Evolutionary conservation across 2,113 vertebrate genomes (phyloP), one percentile per base, ranked within the genome.

Genomic region (Urocynchramus pylzowi): DNA sequence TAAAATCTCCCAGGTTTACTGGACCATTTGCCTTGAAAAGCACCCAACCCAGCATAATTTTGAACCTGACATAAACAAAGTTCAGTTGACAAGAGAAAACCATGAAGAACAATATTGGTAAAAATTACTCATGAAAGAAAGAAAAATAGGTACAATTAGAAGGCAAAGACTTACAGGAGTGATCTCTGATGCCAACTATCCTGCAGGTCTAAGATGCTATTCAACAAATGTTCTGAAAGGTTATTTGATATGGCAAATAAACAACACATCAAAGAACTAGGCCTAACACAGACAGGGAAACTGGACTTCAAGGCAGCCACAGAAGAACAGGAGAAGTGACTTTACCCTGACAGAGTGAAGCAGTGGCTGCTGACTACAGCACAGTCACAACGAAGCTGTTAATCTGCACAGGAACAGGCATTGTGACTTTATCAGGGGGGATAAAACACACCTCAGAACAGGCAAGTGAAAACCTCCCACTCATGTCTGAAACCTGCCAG

Each of bases 91-190:
- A 75, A 77, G 28, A 84, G 14, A 87, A 95, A 71, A 60, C 41
- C 30, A 56, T 2, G 2, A 90, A 61, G 33, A 73, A 50, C 3
- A 67, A 24, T 7, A 47, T 4, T 24, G 41, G 22, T 47, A 71
- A 81, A 74, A 81, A 68, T 47, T 23, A 67, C 37, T 74, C 11
- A 3, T 6, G 20, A 96, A 70, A 26, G 60, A 75, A 44, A 90
- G 84, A 70, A 84, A 90, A 82, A n/a, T 10, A 13, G 35, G n/a
- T 41, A 50, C 16, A 20, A 47, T 76, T 10, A 56, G 42, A 91
- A 37, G 63, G 39, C 71, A 80, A 52, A 94, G 73, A 92, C 92
- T 77, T 86, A 77, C 75, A 91, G 68, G 42, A 91, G 31, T 17
- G 67, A 78, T 77, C 69, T 91, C 16, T 87, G 89, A 82, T n/a